Evolutionary conservation across 2,888 invertebrate genomes (phyloP), one percentile per base, ranked within the genome.

Genomic region (Hirtodrosophila duncani): DNA sequence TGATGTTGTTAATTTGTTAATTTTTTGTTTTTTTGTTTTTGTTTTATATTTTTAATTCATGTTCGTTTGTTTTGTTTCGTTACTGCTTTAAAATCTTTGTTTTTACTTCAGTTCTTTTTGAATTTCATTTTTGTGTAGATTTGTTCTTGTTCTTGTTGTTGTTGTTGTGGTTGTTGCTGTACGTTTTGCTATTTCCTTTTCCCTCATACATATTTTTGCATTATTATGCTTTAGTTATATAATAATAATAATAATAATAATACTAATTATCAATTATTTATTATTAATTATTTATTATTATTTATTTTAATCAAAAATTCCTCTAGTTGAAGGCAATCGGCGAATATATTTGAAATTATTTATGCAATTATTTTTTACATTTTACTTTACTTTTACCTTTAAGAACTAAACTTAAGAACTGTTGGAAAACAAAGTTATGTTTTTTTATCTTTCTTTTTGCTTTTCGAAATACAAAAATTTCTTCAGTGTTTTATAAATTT

Each of bases 281-380:
- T 59, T 72, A 49, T 65, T 62, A 13, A 51, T 38, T 60, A 24
- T 31, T 48, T 52, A 49, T 49, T 67, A 74, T 65, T 70, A 63
- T 67, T 67, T 67, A 69, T 70, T 85, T 81, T 83, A 84, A 83
- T 84, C 82, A 82, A 85, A n/a, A 85, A 85, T 85, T 85, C 86
- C 84, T 86, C 85, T 85, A 85, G 81, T 86, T 86, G 86, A 85
- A 85, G 85, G 85, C 85, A 85, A 85, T 86, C 85, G 85, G 85
- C 85, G 85, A 85, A 85, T 85, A 81, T 85, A 83, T 85, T 84
- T 84, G 75, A 82, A 82, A 83, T 82, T 65, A 80, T 84, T 82
- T 70, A 68, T 81, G 82, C 79, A 79, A 65, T 81, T 82, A 82
- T 71, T 81, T 75, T 83, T 67, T 60, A 63, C 6, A 17, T 53